phyloP scores from a whole-genome alignment of 2,888 invertebrate genomes.

The Tromatobia lineatoria region DNA sequence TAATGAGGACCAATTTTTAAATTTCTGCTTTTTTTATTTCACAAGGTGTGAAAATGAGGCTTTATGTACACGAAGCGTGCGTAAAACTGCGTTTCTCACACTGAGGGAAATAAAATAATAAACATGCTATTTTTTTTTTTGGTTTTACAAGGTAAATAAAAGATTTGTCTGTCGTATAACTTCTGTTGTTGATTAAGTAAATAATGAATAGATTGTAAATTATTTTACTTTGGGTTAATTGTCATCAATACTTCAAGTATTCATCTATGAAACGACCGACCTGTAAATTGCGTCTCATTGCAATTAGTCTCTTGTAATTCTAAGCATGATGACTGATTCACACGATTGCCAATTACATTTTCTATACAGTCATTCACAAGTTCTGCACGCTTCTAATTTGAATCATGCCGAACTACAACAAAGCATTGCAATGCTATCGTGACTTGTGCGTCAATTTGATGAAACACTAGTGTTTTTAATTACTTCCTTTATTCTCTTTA shows the following conservation, averaged over 20 bases:
- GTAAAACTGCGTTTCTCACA: too few relatives aligned
- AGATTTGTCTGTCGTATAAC: too few relatives aligned
- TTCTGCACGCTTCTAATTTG: constrained; percentile 47
- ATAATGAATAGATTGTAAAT: not conserved
- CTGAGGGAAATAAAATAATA: too few relatives aligned
- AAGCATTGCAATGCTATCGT: constrained; percentile 34
- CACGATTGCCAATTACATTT: constrained; percentile 39
- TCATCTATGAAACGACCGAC: not conserved
- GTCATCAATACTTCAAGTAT: not conserved
- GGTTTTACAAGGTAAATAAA: too few relatives aligned
- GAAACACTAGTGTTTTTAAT: constrained; percentile 7
- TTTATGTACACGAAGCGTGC: too few relatives aligned
- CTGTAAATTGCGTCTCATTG: constrained; percentile 33
- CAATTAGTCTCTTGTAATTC: constrained; percentile 50
- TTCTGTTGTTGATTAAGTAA: not conserved
- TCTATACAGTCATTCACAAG: constrained; percentile 43
- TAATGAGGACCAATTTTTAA: too few relatives aligned
- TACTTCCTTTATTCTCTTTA: constrained; percentile 1
- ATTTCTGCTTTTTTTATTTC: too few relatives aligned
- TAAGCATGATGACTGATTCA: constrained; percentile 34
- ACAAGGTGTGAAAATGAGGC: too few relatives aligned
- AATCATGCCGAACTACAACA: constrained; percentile 38
- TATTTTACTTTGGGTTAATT: not conserved
- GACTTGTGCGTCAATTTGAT: constrained; percentile 57
- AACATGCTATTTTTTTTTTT: too few relatives aligned